A percentile compares a stretch with the other conserved stretches of the same genome.
These are phyloP conservation scores for Chamaetylas fuelleborni DNA, from an alignment of 2,113 vertebrate genomes.

Conservation along the genomic window DNA sequence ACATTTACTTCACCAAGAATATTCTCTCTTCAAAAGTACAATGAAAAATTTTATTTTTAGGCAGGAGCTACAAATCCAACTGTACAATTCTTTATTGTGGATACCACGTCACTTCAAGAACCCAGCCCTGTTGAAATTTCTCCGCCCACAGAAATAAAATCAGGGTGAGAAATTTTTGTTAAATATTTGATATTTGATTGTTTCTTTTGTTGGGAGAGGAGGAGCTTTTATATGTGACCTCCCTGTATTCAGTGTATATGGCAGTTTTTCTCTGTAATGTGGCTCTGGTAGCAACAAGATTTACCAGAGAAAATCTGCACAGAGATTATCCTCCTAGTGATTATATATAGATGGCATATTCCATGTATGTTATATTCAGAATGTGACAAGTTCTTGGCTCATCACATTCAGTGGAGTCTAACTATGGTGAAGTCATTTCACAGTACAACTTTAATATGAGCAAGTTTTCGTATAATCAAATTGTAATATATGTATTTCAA, in stretches of 20 bases:
- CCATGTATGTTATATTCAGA: conserved; percentile 67
- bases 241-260: neutral
- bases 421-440: conserved; percentile 66
- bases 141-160: conserved; percentile 62
- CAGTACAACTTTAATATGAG: conserved; percentile 67
- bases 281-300: conserved; percentile 49
- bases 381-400: conserved; percentile 67
- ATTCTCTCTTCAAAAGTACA: neutral
- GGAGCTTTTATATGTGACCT: conserved; percentile 1
- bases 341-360: conserved; percentile 68
- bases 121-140: neutral
- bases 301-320: conserved; percentile 65
- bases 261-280: neutral
- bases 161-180: conserved; percentile 62
- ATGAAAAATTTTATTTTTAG: conserved; percentile 59
- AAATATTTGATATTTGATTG: neutral
- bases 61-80: conserved; percentile 79
- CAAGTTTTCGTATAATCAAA: conserved; percentile 63
- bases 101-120: neutral
- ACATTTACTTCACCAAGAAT: neutral
- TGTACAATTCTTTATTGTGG: conserved; percentile 70
- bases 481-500: conserved; percentile 62
- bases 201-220: neutral
- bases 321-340: conserved; percentile 61
- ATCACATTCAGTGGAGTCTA: conserved; percentile 61